These are phyloP conservation scores for Gymnocheta viridis DNA, from an alignment of 2,888 invertebrate genomes.

Conservation along the genomic window DNA sequence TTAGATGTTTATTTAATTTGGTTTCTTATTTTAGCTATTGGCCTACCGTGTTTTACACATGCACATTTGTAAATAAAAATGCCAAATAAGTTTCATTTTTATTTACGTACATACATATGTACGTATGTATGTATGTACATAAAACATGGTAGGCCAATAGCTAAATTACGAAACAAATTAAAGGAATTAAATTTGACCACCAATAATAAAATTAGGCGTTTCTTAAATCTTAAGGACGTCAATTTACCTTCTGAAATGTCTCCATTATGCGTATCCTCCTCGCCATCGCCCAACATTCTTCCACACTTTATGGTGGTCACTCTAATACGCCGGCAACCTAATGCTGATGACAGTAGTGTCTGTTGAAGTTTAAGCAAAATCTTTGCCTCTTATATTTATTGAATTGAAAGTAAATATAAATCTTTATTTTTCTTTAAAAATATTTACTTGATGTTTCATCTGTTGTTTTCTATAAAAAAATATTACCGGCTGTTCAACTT, in stretches of 20 bases:
- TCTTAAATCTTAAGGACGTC: no score
- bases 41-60: no score
- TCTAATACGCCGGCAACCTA: constrained; percentile 70
- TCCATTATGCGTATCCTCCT: constrained; percentile 58
- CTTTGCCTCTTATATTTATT: constrained; percentile 48
- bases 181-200: no score
- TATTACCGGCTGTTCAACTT: constrained; percentile 61
- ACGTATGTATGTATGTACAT: no score
- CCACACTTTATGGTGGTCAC: constrained; percentile 66
- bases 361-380: constrained; percentile 71
- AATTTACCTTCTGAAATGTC: constrained; percentile 46
- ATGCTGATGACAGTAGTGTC: constrained; percentile 70
- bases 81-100: no score
- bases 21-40: neutral
- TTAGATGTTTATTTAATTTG: neutral
- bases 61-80: no score
- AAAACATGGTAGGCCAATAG: no score
- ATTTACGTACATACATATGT: no score
- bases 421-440: neutral
- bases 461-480: constrained; percentile 39
- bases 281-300: constrained; percentile 68
- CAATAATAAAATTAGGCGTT: no score
- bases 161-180: no score
- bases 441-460: constrained; percentile 23
- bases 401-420: neutral